phyloP scores from a whole-genome alignment of 1,140 invertebrate genomes.

The Drosophila tsacasi region DNA sequence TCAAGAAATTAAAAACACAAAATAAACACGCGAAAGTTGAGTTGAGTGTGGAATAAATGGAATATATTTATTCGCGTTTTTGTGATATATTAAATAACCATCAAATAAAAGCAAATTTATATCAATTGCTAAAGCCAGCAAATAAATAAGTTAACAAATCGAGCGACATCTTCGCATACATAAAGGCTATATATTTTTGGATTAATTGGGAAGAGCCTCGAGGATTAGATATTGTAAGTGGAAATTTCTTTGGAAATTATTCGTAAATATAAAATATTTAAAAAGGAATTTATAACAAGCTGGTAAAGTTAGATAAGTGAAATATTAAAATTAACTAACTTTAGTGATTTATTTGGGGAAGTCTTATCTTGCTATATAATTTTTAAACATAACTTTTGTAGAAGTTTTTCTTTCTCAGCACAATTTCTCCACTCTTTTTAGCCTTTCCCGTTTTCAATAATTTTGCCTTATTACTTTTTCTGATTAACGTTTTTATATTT shows the following conservation, averaged over 20 bases:
- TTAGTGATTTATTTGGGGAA: too few species aligned
- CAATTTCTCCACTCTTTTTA: background rate
- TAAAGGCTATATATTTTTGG: constrained; percentile 13
- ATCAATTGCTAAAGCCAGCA: constrained; percentile 12
- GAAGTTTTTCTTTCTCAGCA: background rate
- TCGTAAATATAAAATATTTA: background rate
- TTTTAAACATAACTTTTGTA: too few species aligned
- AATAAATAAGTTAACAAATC: constrained; percentile 38
- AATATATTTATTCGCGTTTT: constrained; percentile 25
- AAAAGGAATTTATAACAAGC: background rate
- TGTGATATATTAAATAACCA: constrained; percentile 52
- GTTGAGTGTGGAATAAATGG: constrained; percentile 52
- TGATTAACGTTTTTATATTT: background rate
- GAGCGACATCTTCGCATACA: background rate
- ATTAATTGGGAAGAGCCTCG: constrained; percentile 25
- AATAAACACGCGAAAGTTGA: constrained; percentile 70
- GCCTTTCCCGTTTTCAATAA: background rate
- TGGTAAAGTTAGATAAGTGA: background rate
- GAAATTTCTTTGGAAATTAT: background rate
- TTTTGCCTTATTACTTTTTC: constrained; percentile 15
- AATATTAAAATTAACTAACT: too few species aligned
- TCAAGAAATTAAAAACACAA: constrained; percentile 44
- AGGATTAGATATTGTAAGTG: constrained; percentile 29
- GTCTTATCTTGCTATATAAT: too few species aligned
- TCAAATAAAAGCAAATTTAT: constrained; percentile 47